Percentiles rank a stretch among this genome's conserved stretches.
phyloP scores from a whole-genome alignment of 2,113 vertebrate species.

The Theristicus caerulescens region DNA sequence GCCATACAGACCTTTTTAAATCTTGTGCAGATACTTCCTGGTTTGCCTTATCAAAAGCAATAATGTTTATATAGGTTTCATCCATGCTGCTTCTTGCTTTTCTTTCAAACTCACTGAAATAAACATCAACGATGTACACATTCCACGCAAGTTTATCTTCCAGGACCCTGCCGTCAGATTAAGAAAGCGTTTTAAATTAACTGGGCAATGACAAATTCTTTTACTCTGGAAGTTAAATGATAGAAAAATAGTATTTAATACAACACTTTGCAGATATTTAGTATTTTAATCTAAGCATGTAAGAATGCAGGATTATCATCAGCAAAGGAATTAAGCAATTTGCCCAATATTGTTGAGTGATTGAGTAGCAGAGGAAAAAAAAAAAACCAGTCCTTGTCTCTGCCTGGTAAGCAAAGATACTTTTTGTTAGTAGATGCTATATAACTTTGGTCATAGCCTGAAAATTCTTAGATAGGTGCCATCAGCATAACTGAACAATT shows the following conservation, averaged over 20 bases:
- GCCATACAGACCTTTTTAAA: slow-evolving; percentile 66
- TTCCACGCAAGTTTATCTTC: slow-evolving; percentile 61
- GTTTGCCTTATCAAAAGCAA: not conserved
- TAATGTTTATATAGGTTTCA: slow-evolving; percentile 56
- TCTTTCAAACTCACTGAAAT: not conserved
- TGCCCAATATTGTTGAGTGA: not conserved
- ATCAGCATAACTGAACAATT: not conserved
- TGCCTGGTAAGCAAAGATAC: not conserved
- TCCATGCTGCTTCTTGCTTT: not conserved
- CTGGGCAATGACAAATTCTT: not conserved
- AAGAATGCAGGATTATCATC: not conserved
- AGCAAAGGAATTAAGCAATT: not conserved
- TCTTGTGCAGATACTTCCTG: slow-evolving; percentile 29
- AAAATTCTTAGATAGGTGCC: not conserved
- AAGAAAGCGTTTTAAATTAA: not conserved
- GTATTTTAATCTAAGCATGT: not conserved
- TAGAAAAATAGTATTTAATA: not conserved
- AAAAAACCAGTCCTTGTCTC: not conserved
- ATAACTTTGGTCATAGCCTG: not conserved
- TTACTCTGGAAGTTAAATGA: not conserved
- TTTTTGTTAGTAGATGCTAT: not conserved
- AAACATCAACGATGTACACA: slow-evolving; percentile 47
- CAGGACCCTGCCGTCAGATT: slow-evolving; percentile 63
- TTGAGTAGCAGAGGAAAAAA: not conserved
- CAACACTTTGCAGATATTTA: not conserved